Evolutionary conservation across 2,888 invertebrate genomes (phyloP), one percentile per base, ranked within the genome.

Genomic region (Hyposoter dolosus): DNA sequence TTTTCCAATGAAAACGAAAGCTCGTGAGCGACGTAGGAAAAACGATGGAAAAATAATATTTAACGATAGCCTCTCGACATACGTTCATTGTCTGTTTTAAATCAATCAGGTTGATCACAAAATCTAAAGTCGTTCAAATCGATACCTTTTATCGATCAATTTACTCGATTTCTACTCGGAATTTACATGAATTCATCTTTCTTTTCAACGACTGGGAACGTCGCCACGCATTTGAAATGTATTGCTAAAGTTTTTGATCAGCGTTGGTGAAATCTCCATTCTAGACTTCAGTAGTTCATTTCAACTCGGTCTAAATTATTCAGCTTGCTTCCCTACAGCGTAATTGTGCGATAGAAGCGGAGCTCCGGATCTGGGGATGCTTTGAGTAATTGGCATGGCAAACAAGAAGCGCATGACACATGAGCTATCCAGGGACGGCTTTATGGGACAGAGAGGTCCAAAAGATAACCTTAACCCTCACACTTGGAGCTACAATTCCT

Each of bases 361-460:
- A 23, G 23, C 43, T 32, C 74, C 23, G 23, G 23, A 35, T 74
- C 17, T 60, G 15, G n/a, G 35, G 19, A 40, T n/a, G 19, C 40
- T 40, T 56, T 53, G 72, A 72, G 53, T 72, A 72, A 72, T 53
- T 53, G 72, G 53, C 72, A 56, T 72, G 35, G 19, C n/a, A 35
- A 53, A 56, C 53, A 56, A 53, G 72, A 75, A 75, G 60, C 28
- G 17, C 17, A 15, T 32, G 40, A 32, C 23, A 56, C 10, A 60
- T 43, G 60, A 40, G 60, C 43, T 43, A 60, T 60, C 69, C 15
- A n/a, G 19, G 19, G 19, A 43, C 60, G 12, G 19, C 72, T 72
- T 10, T 32, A 71, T 17, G 28, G 23, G 47, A n/a, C 69, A 19
- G 19, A 12, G n/a, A 35, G n/a, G 40, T 66, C n/a, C 43, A 66